Base-by-base conservation (phyloP, 2,113 vertebrate genomes). In the Diglossa brunneiventris region DNA sequence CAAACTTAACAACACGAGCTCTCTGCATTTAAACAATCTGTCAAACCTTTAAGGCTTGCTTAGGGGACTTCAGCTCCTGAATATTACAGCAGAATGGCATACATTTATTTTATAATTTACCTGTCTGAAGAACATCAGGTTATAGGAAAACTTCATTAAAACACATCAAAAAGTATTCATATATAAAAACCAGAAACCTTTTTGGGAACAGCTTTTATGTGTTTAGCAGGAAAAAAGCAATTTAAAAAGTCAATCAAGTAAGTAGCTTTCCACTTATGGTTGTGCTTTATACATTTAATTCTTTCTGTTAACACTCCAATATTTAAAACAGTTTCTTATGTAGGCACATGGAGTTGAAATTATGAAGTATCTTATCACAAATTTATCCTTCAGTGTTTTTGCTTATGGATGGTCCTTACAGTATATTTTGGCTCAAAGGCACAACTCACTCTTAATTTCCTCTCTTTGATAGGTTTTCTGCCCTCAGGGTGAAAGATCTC, bases 231-330 rank as follows among this genome's bases (percentile, higher is more conserved):
- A 59, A 52, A 68, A 83, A 42, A 9, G 3, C 28, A 16, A 17
- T 13, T 10, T 47, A 62, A 64, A 53, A 59, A 42, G 22, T 55
- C 15, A 56, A 41, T 58, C 30, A 83, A 94, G 75, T 27, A 5
- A 66, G 37, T 88, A 27, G 8, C 89, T 96, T 95, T 94, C 49
- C 53, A 92, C 73, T 70, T 67, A 44, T 26, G 21, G 8, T 33
- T 91, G 16, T 75, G 35, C 70, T 95, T 92, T 87, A 90, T 47
- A 15, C 35, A 72, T 92, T 91, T 90, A 62, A 83, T 79, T 87
- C 6, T 42, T 93, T 89, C 82, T 96, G 44, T 58, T 64, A 30
- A 41, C 50, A 69, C 31, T 14, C 31, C 56, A 24, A 23, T 87
- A 53, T 50, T 83, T 87, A 41, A 78, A 75, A 63, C 2, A 3